phyloP scores from a whole-genome alignment of 1,140 invertebrate genomes.

The Laodelphax striatellus region DNA sequence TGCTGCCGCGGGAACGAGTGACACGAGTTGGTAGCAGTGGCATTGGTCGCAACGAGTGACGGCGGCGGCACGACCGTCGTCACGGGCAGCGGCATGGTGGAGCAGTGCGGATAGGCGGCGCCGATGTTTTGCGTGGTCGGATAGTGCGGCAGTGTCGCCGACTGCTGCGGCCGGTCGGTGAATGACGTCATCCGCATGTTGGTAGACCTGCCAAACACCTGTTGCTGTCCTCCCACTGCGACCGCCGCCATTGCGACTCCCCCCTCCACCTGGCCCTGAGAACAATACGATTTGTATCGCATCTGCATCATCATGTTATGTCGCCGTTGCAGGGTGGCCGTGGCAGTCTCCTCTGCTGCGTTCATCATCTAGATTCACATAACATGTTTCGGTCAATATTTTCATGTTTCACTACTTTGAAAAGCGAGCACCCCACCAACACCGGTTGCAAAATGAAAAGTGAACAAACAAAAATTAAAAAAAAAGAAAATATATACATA shows the following conservation, averaged over 20 bases:
- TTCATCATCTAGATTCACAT: no score
- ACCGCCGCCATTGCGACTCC: conserved; percentile 19
- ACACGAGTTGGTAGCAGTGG: no score
- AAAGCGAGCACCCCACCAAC: no score
- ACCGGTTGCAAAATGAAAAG: no score
- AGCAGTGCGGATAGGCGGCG: conserved; percentile 48
- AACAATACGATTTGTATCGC: no score
- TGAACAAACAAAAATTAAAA: no score
- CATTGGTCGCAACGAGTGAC: conserved; percentile 36
- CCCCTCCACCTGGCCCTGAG: conserved; percentile 21
- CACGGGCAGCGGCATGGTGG: conserved; percentile 50
- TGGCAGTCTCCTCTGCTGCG: no score
- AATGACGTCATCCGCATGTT: conserved; percentile 73
- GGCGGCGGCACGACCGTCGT: conserved; percentile 16
- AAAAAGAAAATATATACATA: no score
- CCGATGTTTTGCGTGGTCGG: conserved; percentile 44
- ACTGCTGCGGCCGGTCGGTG: conserved; percentile 45
- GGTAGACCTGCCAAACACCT: conserved; percentile 55
- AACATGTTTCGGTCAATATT: no score
- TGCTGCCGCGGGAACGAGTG: conserved; percentile 39
- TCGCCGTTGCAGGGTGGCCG: no score
- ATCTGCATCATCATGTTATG: no score
- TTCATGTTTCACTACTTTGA: no score
- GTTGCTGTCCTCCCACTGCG: conserved; percentile 35
- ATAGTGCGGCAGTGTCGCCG: conserved; percentile 39